A percentile compares a stretch with the other conserved stretches of the same genome.
Evolutionary conservation across 1,140 invertebrate species (phyloP).

Genomic region (Ylistrum balloti): DNA sequence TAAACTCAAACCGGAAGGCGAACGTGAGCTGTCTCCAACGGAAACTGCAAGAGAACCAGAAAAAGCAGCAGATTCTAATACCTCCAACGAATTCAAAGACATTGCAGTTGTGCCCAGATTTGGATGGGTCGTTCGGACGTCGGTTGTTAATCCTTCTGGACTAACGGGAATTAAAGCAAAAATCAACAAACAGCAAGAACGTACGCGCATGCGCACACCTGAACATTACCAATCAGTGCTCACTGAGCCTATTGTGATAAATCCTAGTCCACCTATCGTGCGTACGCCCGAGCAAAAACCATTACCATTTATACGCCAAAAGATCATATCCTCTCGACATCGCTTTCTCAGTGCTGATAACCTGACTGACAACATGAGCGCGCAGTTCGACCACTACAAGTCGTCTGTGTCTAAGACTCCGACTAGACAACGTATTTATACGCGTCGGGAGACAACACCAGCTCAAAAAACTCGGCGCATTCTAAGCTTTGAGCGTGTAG

Average conservation of each 20-base stretch:
- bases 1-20: not conserved
- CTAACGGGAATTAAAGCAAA: slow-evolving; percentile 62
- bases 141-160: slow-evolving; percentile 62
- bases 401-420: slow-evolving; percentile 59
- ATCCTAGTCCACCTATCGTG: slow-evolving; percentile 48
- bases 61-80: not conserved
- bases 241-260: slow-evolving; percentile 60
- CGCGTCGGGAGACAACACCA: slow-evolving; percentile 61
- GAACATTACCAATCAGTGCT: slow-evolving; percentile 66
- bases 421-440: slow-evolving; percentile 61
- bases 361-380: slow-evolving; percentile 60
- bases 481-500: slow-evolving; percentile 56
- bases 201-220: slow-evolving; percentile 44
- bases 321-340: slow-evolving; percentile 71
- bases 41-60: not conserved
- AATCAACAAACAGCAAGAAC: slow-evolving; percentile 53
- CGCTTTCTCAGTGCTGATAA: slow-evolving; percentile 76
- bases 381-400: slow-evolving; percentile 69
- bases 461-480: slow-evolving; percentile 51
- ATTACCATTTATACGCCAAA: slow-evolving; percentile 63
- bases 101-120: not conserved
- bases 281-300: slow-evolving; percentile 52
- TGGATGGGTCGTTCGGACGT: slow-evolving; percentile 59
- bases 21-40: not conserved
- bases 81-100: slow-evolving; percentile 46